These are phyloP conservation scores for Cinclus cinclus DNA, from an alignment of 2,113 vertebrate genomes.

Conservation along the genomic window DNA sequence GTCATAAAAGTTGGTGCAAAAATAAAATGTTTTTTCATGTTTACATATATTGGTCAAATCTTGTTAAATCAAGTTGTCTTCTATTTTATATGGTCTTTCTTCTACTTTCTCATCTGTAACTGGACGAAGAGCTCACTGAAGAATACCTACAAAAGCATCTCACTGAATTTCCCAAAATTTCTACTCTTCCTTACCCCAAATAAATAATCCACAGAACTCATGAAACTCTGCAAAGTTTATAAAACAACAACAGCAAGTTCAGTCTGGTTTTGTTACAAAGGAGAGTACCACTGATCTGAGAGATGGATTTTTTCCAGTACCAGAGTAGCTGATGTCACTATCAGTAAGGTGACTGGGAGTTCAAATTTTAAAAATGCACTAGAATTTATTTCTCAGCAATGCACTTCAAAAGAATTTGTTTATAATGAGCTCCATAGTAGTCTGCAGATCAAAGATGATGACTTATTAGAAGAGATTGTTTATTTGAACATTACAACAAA, in stretches of 20 bases:
- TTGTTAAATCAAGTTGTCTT: background rate
- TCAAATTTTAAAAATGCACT: background rate
- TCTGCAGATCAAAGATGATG: conserved; percentile 31
- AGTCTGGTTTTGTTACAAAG: background rate
- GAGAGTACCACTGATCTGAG: background rate
- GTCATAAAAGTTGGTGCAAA: background rate
- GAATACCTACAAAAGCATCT: background rate
- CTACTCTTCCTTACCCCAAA: background rate
- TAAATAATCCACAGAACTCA: background rate
- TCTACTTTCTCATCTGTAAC: background rate
- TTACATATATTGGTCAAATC: background rate
- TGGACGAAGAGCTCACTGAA: background rate
- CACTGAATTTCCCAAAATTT: background rate
- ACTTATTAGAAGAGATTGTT: conserved; percentile 7
- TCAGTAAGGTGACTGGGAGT: background rate
- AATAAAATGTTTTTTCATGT: background rate
- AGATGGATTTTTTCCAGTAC: background rate
- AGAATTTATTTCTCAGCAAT: background rate
- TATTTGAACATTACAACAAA: background rate
- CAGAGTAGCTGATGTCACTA: background rate
- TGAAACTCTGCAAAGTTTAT: background rate
- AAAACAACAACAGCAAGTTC: background rate
- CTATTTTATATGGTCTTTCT: background rate
- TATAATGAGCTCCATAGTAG: conserved; percentile 14
- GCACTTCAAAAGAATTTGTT: background rate